These are phyloP conservation scores for Sicus ferrugineus DNA, from an alignment of 2,888 invertebrate genomes.

Conservation along the genomic window DNA sequence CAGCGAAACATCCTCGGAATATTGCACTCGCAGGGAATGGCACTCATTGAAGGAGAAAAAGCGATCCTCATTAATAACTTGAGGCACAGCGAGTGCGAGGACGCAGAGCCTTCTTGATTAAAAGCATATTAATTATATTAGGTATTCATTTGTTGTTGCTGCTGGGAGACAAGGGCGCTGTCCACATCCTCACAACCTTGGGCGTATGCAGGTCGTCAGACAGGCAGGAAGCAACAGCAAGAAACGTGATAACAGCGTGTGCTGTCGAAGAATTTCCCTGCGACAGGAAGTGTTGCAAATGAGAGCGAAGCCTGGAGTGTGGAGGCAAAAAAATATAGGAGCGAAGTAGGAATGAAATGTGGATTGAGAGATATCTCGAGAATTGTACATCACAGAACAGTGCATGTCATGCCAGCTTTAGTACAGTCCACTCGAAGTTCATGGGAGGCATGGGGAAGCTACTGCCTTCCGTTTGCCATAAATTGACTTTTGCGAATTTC, in stretches of 20 bases:
- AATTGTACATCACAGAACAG: too few species aligned
- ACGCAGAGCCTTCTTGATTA: slow-evolving; percentile 44
- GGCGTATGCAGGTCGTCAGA: background rate
- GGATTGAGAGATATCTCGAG: background rate
- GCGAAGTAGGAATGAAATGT: background rate
- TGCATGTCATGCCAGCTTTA: background rate
- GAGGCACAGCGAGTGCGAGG: slow-evolving; percentile 13
- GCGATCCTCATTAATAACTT: slow-evolving; percentile 20
- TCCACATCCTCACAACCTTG: slow-evolving; percentile 10
- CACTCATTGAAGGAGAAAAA: background rate
- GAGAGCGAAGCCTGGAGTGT: background rate
- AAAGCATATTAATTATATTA: slow-evolving; percentile 58
- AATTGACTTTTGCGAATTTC: slow-evolving; percentile 10
- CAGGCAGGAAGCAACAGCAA: slow-evolving; percentile 26
- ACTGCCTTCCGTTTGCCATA: slow-evolving; percentile 20
- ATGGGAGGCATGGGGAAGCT: too few species aligned
- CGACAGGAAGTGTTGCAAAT: slow-evolving; percentile 4
- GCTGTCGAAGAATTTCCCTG: slow-evolving; percentile 3
- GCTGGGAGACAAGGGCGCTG: slow-evolving; percentile 33
- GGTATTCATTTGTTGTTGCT: slow-evolving; percentile 5
- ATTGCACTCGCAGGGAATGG: background rate
- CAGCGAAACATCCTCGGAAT: background rate
- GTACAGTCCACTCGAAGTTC: background rate
- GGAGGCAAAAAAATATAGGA: background rate
- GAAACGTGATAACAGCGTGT: slow-evolving; percentile 30